Evolutionary conservation across 2,113 vertebrate genomes (phyloP).

Genomic region (Apus apus): DNA sequence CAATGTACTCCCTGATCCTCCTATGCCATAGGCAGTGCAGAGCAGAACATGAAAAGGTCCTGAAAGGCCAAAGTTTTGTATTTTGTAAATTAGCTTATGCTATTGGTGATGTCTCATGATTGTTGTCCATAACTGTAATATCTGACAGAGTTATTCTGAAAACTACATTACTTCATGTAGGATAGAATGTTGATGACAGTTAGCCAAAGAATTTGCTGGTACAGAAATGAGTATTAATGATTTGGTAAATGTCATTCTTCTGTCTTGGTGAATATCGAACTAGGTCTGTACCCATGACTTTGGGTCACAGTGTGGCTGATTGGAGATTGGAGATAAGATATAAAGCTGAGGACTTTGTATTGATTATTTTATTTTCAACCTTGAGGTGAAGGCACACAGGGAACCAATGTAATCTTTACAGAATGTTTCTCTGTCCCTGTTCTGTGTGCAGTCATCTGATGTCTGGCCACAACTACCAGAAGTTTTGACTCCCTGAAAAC

Average conservation of each 20-base stretch:
- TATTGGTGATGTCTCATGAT: not conserved
- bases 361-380: constrained; percentile 45
- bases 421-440: not conserved
- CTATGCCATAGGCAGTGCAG: not conserved
- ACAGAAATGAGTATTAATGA: not conserved
- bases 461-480: not conserved
- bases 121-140: not conserved
- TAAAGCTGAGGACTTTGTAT: constrained; percentile 8
- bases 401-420: not conserved
- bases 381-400: not conserved
- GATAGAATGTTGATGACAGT: not conserved
- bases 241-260: not conserved
- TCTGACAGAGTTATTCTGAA: not conserved
- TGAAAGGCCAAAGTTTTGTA: not conserved
- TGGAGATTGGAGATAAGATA: constrained; percentile 39
- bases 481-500: not conserved
- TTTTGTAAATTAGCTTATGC: not conserved
- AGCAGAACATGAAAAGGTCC: not conserved
- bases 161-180: not conserved
- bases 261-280: not conserved
- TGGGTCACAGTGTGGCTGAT: not conserved
- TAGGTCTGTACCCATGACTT: not conserved
- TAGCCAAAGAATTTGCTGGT: not conserved
- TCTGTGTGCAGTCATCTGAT: not conserved
- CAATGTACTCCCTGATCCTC: not conserved